Conservation (phyloP, 2,797 vertebrate species). For the Sebastes hubbsi region DNA sequence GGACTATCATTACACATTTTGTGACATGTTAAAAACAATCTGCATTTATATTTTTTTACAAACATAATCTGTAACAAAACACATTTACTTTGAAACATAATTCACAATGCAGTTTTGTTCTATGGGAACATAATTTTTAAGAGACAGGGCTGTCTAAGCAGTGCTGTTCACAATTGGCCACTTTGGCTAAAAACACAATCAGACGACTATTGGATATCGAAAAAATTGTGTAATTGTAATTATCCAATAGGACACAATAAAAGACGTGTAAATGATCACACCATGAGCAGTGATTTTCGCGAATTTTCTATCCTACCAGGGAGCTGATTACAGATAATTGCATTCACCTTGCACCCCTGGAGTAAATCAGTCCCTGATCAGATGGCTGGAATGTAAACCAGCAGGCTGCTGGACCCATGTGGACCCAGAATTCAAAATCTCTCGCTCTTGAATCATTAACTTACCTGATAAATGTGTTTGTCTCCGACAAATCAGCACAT, state of each 20-base stretch:
- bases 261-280: not conserved
- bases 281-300: not conserved
- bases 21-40: too few relatives aligned
- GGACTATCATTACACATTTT: too few relatives aligned
- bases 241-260: not conserved
- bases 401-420: slow-evolving; percentile 5
- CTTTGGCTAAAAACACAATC: not conserved
- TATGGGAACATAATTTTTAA: not conserved
- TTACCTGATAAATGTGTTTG: not conserved
- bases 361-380: slow-evolving; percentile 43
- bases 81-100: not conserved
- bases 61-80: not conserved
- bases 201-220: not conserved
- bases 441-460: slow-evolving; percentile 1
- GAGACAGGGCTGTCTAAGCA: too few relatives aligned
- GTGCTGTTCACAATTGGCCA: not conserved
- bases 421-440: not conserved
- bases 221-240: not conserved
- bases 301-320: slow-evolving; percentile 17
- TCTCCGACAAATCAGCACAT: not conserved
- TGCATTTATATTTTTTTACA: too few relatives aligned
- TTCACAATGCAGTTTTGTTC: not conserved
- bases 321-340: slow-evolving; percentile 48
- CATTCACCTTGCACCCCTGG: slow-evolving; percentile 27
- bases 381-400: slow-evolving; percentile 25